Conservation (phyloP, 2,888 invertebrate genomes). For the Meiosimyza platycephala region DNA sequence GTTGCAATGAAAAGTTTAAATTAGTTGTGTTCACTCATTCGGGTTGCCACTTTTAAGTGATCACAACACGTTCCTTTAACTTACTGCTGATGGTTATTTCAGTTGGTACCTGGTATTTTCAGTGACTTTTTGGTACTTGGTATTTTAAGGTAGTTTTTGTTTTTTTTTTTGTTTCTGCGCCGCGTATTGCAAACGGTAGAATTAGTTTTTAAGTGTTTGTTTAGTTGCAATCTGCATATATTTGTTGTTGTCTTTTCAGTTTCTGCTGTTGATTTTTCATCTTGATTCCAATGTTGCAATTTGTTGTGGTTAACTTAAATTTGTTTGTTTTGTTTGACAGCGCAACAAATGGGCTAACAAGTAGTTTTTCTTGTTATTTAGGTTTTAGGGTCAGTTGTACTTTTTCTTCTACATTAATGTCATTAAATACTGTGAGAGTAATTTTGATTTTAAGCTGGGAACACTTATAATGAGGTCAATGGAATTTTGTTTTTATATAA, state of each 20-base stretch:
- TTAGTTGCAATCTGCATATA: not conserved
- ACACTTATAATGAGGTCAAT: no score
- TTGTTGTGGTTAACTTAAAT: constrained; percentile 22
- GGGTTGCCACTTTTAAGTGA: not conserved
- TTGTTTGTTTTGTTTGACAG: constrained; percentile 12
- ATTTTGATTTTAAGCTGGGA: no score
- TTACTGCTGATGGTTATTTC: not conserved
- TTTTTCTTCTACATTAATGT: no score
- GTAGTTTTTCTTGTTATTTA: no score
- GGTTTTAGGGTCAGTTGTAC: no score
- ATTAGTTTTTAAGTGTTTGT: constrained; percentile 26
- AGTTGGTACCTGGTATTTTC: not conserved
- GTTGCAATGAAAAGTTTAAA: constrained; percentile 26
- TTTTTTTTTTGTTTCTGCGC: no score
- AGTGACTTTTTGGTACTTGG: not conserved
- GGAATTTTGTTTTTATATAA: no score
- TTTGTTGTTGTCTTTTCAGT: not conserved
- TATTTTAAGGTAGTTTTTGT: not conserved
- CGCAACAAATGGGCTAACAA: no score
- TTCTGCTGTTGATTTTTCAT: not conserved
- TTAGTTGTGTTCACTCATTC: constrained; percentile 23
- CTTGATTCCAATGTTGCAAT: constrained; percentile 16
- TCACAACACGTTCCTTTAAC: constrained; percentile 9
- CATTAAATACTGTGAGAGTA: no score
- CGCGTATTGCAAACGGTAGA: not conserved